Evolutionary conservation across 1,140 invertebrate genomes (phyloP).

Genomic region (Drosophila santomea): DNA sequence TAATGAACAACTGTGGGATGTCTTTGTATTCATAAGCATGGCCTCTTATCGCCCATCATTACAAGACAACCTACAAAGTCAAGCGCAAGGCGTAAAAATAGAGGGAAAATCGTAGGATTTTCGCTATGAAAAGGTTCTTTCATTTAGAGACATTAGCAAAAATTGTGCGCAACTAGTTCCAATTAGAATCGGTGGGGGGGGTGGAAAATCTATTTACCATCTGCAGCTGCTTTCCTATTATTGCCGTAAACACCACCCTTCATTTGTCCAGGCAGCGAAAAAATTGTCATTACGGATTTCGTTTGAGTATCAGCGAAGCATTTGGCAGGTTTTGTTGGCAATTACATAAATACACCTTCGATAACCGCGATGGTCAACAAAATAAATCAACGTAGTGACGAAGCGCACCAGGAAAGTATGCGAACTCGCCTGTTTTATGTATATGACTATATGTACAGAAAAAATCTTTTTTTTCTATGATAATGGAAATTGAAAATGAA

Average conservation of each 20-base stretch:
- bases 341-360: slow-evolving; percentile 1
- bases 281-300: slow-evolving; percentile 49
- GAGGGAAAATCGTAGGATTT: neutral
- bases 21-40: slow-evolving; percentile 14
- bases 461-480: neutral
- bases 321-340: slow-evolving; percentile 50
- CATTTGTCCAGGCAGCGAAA: slow-evolving; percentile 3
- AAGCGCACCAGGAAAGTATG: too few species aligned
- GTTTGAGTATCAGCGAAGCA: slow-evolving; percentile 54
- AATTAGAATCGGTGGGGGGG: slow-evolving; percentile 8
- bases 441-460: too few species aligned
- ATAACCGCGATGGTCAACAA: too few species aligned
- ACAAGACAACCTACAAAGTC: slow-evolving; percentile 46
- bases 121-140: neutral
- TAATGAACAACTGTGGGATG: slow-evolving; percentile 21
- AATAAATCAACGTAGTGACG: too few species aligned
- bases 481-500: neutral
- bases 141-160: neutral
- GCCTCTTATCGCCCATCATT: slow-evolving; percentile 47
- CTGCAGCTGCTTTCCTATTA: slow-evolving; percentile 2
- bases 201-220: neutral
- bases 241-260: neutral
- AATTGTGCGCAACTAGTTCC: slow-evolving; percentile 34
- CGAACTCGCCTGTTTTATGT: too few species aligned
- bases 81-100: slow-evolving; percentile 5